phyloP scores from a whole-genome alignment of 2,797 vertebrate species.

The Danionella dracula region DNA sequence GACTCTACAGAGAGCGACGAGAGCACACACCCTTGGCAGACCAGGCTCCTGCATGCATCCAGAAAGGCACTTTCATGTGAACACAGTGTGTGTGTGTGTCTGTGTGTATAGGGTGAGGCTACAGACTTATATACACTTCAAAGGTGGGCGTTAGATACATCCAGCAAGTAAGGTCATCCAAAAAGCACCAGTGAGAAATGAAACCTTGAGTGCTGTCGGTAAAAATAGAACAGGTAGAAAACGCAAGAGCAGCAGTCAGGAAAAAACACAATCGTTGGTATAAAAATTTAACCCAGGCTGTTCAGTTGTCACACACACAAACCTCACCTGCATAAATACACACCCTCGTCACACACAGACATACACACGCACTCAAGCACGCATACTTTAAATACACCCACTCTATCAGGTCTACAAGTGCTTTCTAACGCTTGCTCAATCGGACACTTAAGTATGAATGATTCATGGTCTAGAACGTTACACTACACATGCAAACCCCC shows the following conservation, averaged over 20 bases:
- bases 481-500: conserved; percentile 45
- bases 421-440: background rate
- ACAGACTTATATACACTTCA: background rate
- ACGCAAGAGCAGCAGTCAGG: conserved; percentile 17
- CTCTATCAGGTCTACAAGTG: background rate
- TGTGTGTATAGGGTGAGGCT: conserved; percentile 23
- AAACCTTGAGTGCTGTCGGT: conserved; percentile 21
- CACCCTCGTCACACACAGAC: background rate
- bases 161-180: conserved; percentile 43
- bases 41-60: conserved; percentile 40
- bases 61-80: conserved; percentile 90
- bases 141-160: background rate
- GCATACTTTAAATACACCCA: background rate
- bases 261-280: conserved; percentile 32
- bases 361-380: background rate
- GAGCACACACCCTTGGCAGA: conserved; percentile 58
- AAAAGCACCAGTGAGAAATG: conserved; percentile 42
- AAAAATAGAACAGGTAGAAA: conserved; percentile 42
- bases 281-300: conserved; percentile 45
- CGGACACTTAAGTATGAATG: conserved; percentile 52
- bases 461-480: conserved; percentile 57
- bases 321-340: conserved; percentile 30
- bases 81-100: conserved; percentile 50
- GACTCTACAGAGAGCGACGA: conserved; percentile 60
- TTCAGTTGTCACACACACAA: conserved; percentile 9